Base-by-base conservation (phyloP, 2,113 vertebrate species). In the Colossoma macropomum region DNA sequence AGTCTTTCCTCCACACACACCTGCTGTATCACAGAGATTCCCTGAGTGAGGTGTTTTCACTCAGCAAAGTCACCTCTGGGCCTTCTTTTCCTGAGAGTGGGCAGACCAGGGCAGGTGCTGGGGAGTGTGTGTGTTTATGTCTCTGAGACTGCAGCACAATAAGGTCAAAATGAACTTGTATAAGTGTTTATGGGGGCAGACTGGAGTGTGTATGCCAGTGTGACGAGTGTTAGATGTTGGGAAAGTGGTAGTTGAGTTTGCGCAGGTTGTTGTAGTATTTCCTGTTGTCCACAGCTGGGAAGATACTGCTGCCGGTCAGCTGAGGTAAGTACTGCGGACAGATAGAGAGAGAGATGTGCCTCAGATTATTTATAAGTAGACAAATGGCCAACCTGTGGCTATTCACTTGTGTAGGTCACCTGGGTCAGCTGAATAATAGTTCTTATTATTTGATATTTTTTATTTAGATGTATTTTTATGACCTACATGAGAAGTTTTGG, bases 221-320 rank as follows among this genome's bases (percentile, higher is more conserved):
- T 54, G 60, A 72, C 27, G 19, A 65, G 54, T 27, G 59, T 94
- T 92, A 99, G 92, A 99, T 98, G 91, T 97, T 97, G 3, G 98
- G 97, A 3, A 99, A 96, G 71, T 92, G 96, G 77, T 94, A 98
- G 92, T 96, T 96, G 60, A 95, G 92, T 89, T 94, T 97, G 87
- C 91, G 95, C 74, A 94, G 88, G 84, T 95, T 95, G 92, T 84
- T 95, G 90, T 92, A 95, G 89, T 93, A 93, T 80, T 96, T 97
- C 90, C 95, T 98, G 87, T 90, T 95, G 79, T 98, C 96, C 95
- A 96, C 60, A 23, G 95, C 93, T 34, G 97, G 97, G 74, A 98
- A 96, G 87, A 95, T 59, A 6, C 93, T 94, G 73, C 95, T 96
- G 87, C 92, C 89, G 15, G 97, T 96, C 71, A 98, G 89, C 92